phyloP scores from a whole-genome alignment of 2,797 vertebrate species.

The Microcaecilia unicolor region DNA sequence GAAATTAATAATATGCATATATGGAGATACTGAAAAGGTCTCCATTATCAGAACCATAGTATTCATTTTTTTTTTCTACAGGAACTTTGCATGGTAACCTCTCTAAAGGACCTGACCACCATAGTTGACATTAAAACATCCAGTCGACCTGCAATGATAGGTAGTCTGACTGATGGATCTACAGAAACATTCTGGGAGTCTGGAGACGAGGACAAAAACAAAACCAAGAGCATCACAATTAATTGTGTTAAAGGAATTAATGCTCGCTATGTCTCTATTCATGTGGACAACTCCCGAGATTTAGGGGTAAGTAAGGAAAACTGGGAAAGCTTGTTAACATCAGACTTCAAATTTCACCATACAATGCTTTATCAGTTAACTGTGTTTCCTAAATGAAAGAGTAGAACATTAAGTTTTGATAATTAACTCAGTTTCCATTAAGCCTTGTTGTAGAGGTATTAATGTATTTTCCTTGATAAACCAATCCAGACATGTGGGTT shows the following conservation, averaged over 20 bases:
- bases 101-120: constrained; percentile 91
- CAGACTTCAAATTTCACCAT: too few species aligned
- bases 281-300: constrained; percentile 97
- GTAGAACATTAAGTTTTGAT: too few species aligned
- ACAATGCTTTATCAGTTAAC: too few species aligned
- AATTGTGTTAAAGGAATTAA: constrained; percentile 95
- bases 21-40: constrained; percentile 1
- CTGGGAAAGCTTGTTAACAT: too few species aligned
- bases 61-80: too few species aligned
- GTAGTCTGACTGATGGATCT: constrained; percentile 93
- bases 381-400: too few species aligned
- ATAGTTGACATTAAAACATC: constrained; percentile 97
- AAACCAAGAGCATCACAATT: constrained; percentile 97
- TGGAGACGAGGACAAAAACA: constrained; percentile 98
- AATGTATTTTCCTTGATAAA: too few species aligned
- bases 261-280: constrained; percentile 83
- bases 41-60: too few species aligned
- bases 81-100: constrained; percentile 90
- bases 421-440: too few species aligned
- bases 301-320: constrained; percentile 83
- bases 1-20: too few species aligned
- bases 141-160: constrained; percentile 97
- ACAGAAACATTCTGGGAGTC: constrained; percentile 99
- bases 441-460: too few species aligned
- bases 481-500: too few species aligned